Conservation (phyloP, 2,113 vertebrate species). For the Mugil cephalus region DNA sequence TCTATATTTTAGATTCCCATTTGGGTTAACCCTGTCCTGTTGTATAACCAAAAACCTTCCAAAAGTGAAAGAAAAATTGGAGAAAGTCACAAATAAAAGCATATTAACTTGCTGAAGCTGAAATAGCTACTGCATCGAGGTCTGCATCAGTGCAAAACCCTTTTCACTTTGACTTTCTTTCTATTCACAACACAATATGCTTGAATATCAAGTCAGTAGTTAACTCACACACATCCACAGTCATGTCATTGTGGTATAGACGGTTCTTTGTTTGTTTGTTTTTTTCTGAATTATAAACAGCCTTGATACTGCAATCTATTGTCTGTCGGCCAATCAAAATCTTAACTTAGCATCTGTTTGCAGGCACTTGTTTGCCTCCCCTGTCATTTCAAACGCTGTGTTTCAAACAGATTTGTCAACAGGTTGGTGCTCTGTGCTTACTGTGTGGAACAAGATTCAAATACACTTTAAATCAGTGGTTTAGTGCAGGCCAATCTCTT, state of each 20-base stretch:
- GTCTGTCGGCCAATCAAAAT: slow-evolving; percentile 14
- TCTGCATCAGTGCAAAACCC: background rate
- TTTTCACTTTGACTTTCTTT: slow-evolving; percentile 6
- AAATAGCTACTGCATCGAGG: background rate
- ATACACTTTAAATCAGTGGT: slow-evolving; percentile 10
- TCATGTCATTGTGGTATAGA: background rate
- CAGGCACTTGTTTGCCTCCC: slow-evolving; percentile 1
- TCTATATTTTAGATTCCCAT: slow-evolving; percentile 19
- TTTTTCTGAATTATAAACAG: slow-evolving; percentile 9
- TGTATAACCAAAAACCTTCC: background rate
- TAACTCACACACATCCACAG: slow-evolving; percentile 1
- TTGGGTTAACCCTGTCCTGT: background rate
- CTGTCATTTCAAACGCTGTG: background rate
- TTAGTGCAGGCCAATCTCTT: slow-evolving; percentile 14
- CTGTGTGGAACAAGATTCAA: slow-evolving; percentile 18
- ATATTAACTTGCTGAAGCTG: background rate
- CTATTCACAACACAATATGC: slow-evolving; percentile 19
- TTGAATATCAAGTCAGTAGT: background rate
- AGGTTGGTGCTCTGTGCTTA: background rate
- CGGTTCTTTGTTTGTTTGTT: background rate
- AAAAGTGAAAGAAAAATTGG: background rate
- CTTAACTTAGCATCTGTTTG: slow-evolving; percentile 10
- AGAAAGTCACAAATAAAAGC: background rate
- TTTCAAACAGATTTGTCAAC: slow-evolving; percentile 5
- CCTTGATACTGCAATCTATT: slow-evolving; percentile 17